phyloP scores from a whole-genome alignment of 2,113 vertebrate species.

The Bombycilla garrulus region DNA sequence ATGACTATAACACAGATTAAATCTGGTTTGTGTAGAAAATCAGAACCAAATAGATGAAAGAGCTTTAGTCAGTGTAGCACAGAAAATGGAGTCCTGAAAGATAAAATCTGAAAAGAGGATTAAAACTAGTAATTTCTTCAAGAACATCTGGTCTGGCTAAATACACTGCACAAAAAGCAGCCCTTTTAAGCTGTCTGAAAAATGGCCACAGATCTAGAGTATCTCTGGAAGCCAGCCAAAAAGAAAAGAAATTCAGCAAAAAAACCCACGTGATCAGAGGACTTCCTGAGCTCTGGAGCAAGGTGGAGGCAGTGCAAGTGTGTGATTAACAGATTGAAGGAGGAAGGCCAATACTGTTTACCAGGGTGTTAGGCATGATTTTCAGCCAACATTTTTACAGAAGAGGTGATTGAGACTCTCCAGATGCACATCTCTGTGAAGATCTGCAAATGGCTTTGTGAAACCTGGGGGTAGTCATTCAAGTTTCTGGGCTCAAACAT shows the following conservation, averaged over 20 bases:
- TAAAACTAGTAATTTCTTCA: conserved; percentile 20
- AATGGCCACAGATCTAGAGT: neutral
- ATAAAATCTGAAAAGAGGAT: conserved; percentile 30
- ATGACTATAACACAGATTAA: neutral
- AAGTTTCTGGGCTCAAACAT: neutral
- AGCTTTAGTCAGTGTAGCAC: neutral
- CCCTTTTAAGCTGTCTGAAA: neutral
- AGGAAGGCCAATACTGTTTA: neutral
- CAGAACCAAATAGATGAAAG: neutral
- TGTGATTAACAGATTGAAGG: neutral
- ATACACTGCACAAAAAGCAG: neutral
- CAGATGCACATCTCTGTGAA: neutral
- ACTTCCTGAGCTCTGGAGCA: neutral
- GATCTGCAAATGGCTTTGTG: neutral
- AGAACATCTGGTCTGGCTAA: conserved; percentile 25
- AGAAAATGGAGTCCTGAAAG: neutral
- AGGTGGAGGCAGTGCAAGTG: neutral
- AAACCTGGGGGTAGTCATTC: neutral
- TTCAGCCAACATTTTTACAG: neutral
- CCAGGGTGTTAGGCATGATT: neutral
- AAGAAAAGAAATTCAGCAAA: neutral
- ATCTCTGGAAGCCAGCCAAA: neutral
- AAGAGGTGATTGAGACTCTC: neutral
- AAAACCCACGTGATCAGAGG: neutral
- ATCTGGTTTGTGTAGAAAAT: conserved; percentile 24